phyloP scores from a whole-genome alignment of 2,797 vertebrate species.

The Platyrinchus mystaceus region DNA sequence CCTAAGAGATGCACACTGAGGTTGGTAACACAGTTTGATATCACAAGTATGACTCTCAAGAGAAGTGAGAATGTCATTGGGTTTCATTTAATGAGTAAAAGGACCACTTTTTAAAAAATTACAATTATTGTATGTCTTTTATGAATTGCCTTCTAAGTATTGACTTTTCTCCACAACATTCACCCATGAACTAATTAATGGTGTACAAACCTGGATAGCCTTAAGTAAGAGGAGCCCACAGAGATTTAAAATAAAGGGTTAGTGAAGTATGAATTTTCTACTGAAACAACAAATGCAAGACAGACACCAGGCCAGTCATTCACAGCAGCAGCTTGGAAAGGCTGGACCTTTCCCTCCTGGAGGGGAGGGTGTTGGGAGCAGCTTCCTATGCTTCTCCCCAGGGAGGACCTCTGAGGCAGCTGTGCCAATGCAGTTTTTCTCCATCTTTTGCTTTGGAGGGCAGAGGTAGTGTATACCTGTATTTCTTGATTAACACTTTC shows the following conservation, averaged over 20 bases:
- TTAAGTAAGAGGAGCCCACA: background rate
- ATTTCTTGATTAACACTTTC: background rate
- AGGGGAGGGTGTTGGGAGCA: background rate
- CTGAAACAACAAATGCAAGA: background rate
- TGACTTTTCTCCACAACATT: background rate
- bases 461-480: background rate
- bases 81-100: background rate
- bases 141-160: background rate
- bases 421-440: background rate
- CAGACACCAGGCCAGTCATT: background rate
- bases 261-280: background rate
- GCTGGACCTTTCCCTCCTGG: background rate
- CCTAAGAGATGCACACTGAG: background rate
- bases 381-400: background rate
- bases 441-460: background rate
- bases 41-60: background rate
- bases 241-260: background rate
- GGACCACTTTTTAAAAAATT: background rate
- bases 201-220: background rate
- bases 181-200: background rate
- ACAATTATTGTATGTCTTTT: background rate
- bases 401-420: background rate
- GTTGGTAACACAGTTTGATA: background rate
- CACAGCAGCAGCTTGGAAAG: background rate
- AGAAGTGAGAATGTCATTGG: constrained; percentile 7